Percentiles rank a stretch among this genome's conserved stretches.
phyloP scores from a whole-genome alignment of 2,113 vertebrate genomes.

The Pterocles gutturalis region DNA sequence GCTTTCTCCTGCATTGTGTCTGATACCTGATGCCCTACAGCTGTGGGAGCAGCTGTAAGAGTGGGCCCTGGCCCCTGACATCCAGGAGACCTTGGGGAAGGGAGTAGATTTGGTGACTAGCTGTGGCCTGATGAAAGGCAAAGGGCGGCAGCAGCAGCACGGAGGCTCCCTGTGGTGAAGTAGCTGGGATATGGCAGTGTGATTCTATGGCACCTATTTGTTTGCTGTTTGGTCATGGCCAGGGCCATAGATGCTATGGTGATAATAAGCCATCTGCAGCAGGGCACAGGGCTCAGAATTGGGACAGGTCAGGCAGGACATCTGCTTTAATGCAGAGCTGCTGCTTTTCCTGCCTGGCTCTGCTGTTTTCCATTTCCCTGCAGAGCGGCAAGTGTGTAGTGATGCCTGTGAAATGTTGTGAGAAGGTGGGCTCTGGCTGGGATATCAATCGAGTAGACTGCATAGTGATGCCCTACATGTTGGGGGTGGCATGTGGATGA shows the following conservation, averaged over 20 bases:
- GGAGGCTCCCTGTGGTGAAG: not conserved
- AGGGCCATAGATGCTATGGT: not conserved
- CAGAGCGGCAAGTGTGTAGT: not conserved
- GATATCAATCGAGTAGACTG: not conserved
- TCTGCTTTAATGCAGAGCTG: not conserved
- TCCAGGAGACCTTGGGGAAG: not conserved
- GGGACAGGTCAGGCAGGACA: not conserved
- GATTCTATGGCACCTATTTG: not conserved
- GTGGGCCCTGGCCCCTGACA: not conserved
- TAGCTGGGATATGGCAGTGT: accelerated
- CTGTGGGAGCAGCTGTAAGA: slow-evolving; percentile 14
- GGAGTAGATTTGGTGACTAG: not conserved
- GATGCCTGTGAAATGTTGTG: not conserved
- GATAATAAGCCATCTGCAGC: not conserved
- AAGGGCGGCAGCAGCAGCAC: not conserved
- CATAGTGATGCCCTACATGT: not conserved
- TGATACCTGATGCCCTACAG: slow-evolving; percentile 3
- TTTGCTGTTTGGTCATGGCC: not conserved
- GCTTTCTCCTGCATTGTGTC: not conserved
- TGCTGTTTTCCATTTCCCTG: not conserved
- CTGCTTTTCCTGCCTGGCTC: not conserved
- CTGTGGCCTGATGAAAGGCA: not conserved
- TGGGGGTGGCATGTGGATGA: not conserved
- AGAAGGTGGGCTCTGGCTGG: not conserved
- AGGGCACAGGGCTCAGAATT: not conserved